These are phyloP conservation scores for Ceyx melanurus DNA, from an alignment of 2,113 vertebrate genomes.

Conservation along the genomic window DNA sequence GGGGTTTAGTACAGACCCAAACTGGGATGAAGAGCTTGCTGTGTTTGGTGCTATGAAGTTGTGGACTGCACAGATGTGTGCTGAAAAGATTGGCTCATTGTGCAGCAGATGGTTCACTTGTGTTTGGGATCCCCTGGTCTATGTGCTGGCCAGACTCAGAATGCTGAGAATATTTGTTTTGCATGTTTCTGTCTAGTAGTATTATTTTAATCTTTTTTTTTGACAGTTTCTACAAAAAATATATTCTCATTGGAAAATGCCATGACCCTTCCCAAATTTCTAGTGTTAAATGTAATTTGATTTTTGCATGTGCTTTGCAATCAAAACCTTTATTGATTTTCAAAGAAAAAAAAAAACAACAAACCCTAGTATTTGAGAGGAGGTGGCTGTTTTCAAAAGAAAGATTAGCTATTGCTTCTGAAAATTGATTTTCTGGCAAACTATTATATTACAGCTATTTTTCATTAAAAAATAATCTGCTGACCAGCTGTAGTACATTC, in stretches of 20 bases:
- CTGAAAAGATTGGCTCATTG: background rate
- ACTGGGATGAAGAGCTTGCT: background rate
- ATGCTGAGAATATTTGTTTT: background rate
- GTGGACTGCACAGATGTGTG: background rate
- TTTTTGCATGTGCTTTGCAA: background rate
- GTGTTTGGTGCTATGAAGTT: background rate
- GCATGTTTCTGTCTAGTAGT: background rate
- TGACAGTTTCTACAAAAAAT: background rate
- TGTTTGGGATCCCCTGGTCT: background rate
- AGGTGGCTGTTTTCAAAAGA: background rate
- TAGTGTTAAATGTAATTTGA: background rate
- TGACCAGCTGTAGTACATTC: conserved; percentile 15
- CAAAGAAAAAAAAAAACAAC: background rate
- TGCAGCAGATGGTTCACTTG: background rate
- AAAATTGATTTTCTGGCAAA: conserved; percentile 48
- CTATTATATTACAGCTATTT: conserved; percentile 21
- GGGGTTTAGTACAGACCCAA: background rate
- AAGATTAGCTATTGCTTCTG: conserved; percentile 56
- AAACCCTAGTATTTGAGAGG: background rate
- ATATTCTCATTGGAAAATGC: background rate
- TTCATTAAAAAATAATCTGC: conserved; percentile 35
- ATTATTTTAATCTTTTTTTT: background rate
- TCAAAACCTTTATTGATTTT: background rate
- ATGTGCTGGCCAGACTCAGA: background rate
- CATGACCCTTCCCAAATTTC: background rate